Conservation (phyloP, 2,888 invertebrate species). For the Trichogramma evanescens region DNA sequence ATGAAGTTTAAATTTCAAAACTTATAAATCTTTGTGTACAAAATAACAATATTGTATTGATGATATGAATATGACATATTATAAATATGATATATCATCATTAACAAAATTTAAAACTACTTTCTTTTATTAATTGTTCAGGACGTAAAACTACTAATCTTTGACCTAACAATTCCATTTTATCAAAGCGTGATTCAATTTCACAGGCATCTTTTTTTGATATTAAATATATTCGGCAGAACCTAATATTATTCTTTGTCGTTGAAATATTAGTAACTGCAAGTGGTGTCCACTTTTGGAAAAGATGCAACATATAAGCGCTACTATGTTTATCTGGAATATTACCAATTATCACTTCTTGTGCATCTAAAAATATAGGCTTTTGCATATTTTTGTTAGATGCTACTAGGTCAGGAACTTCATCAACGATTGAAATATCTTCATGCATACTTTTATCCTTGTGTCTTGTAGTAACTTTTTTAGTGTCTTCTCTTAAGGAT, state of each 20-base stretch:
- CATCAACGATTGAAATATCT: not conserved
- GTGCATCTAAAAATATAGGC: constrained; percentile 19
- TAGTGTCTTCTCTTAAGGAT: not conserved
- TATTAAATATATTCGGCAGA: constrained; percentile 36
- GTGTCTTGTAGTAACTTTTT: not conserved
- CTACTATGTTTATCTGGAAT: constrained; percentile 25
- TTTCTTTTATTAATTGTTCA: constrained; percentile 17
- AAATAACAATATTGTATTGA: not conserved
- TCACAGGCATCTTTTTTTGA: constrained; percentile 24
- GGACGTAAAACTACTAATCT: constrained; percentile 31
- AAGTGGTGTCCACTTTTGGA: constrained; percentile 33
- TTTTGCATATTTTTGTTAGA: not conserved
- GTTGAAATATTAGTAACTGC: constrained; percentile 27
- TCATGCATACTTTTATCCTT: not conserved
- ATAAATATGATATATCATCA: not conserved
- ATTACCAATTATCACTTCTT: constrained; percentile 38
- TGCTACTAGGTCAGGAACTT: constrained; percentile 13
- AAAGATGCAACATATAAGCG: constrained; percentile 34
- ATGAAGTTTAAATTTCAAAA: not conserved
- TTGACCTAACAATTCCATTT: constrained; percentile 21
- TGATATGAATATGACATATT: not conserved
- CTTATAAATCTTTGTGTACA: not conserved
- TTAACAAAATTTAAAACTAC: not conserved
- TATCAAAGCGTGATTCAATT: constrained; percentile 29
- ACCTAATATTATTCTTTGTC: constrained; percentile 24